These are phyloP conservation scores for Empis livida DNA, from an alignment of 2,888 invertebrate species.

Conservation along the genomic window DNA sequence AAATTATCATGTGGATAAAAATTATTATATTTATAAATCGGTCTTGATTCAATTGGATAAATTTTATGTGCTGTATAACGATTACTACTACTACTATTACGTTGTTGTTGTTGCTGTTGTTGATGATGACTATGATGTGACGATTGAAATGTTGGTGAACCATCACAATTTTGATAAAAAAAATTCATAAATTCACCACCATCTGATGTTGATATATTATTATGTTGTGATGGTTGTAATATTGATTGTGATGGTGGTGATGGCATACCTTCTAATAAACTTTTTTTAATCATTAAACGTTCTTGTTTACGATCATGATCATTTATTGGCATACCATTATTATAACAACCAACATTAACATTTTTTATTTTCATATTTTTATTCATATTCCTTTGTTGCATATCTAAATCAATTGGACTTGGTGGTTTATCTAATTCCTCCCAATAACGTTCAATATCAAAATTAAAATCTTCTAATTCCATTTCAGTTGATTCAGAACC, in stretches of 20 bases:
- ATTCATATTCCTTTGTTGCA: conserved; percentile 33
- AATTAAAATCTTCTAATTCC: conserved; percentile 35
- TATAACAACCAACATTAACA: conserved; percentile 32
- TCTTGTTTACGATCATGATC: conserved; percentile 33
- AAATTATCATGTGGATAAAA: conserved; percentile 31
- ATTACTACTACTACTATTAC: conserved; percentile 17
- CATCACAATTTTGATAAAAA: neutral
- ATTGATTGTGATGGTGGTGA: conserved; percentile 27
- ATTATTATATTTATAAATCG: conserved; percentile 34
- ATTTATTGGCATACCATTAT: conserved; percentile 32
- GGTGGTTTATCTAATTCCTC: conserved; percentile 34
- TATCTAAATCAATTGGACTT: conserved; percentile 32
- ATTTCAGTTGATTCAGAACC: conserved; percentile 35
- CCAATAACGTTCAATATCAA: conserved; percentile 36
- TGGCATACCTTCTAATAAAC: conserved; percentile 33
- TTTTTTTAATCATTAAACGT: conserved; percentile 33
- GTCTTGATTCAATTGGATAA: conserved; percentile 29
- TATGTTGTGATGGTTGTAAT: neutral
- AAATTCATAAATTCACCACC: no score
- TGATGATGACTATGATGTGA: conserved; percentile 32
- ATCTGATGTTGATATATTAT: no score
- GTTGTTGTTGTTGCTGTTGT: conserved; percentile 26
- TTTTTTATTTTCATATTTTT: conserved; percentile 33
- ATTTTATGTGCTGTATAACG: conserved; percentile 24
- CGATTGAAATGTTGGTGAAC: neutral